phyloP scores from a whole-genome alignment of 1,140 invertebrate genomes.

The Spodoptera frugiperda region DNA sequence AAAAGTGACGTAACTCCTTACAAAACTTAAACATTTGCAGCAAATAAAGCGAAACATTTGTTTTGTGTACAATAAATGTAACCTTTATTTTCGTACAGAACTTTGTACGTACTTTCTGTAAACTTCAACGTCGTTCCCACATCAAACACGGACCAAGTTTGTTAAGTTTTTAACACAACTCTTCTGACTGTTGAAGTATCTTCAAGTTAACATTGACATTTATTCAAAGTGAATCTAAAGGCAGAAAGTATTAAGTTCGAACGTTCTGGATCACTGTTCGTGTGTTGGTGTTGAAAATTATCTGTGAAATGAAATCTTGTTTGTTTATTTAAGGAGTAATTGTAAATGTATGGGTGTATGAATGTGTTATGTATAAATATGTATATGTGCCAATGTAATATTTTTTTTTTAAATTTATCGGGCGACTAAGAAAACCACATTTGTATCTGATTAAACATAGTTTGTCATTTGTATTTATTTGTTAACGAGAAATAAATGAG shows the following conservation, averaged over 20 bases:
- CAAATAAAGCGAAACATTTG: constrained; percentile 36
- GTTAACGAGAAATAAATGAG: too few species aligned
- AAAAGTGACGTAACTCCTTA: constrained; percentile 5
- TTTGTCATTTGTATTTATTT: too few species aligned
- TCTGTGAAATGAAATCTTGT: too few species aligned
- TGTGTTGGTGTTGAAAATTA: too few species aligned
- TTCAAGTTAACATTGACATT: constrained; percentile 49
- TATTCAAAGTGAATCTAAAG: constrained; percentile 46
- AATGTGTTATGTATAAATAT: too few species aligned
- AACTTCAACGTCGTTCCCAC: constrained; percentile 57
- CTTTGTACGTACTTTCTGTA: constrained; percentile 20
- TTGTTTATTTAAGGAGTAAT: too few species aligned
- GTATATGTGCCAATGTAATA: too few species aligned
- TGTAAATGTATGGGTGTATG: too few species aligned
- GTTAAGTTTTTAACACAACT: constrained; percentile 58
- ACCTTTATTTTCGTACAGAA: constrained; percentile 33
- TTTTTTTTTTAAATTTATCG: too few species aligned
- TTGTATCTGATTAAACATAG: too few species aligned
- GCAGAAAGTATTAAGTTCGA: background rate
- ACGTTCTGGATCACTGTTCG: background rate
- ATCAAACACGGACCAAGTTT: constrained; percentile 61
- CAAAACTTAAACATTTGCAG: constrained; percentile 6
- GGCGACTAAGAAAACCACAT: too few species aligned
- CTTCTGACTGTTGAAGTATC: constrained; percentile 53
- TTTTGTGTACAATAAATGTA: constrained; percentile 33